A percentile compares a stretch with the other conserved stretches of the same genome.
These are phyloP conservation scores for Cataglyphis altisquamis DNA, from an alignment of 2,888 invertebrate genomes.

Conservation along the genomic window DNA sequence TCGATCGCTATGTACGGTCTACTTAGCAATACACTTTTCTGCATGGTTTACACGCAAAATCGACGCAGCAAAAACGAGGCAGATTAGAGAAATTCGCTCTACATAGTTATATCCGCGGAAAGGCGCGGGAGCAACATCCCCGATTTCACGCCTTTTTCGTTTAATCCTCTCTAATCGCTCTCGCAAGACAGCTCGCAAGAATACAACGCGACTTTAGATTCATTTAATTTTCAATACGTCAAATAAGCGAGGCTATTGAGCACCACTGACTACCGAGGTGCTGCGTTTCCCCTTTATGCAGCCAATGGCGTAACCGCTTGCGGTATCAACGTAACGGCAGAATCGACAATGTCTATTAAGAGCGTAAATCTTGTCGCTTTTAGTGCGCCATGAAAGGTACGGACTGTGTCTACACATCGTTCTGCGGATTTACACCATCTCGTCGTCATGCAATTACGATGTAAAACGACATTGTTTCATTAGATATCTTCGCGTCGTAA, in stretches of 20 bases:
- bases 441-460: conserved; percentile 32
- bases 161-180: not conserved
- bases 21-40: conserved; percentile 76
- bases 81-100: conserved; percentile 77
- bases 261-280: conserved; percentile 73
- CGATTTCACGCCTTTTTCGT: conserved; percentile 37
- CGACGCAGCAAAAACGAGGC: conserved; percentile 71
- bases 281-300: conserved; percentile 80
- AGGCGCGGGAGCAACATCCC: conserved; percentile 21
- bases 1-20: conserved; percentile 73
- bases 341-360: conserved; percentile 70
- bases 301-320: conserved; percentile 81
- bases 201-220: not conserved
- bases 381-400: conserved; percentile 47
- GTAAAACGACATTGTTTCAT: conserved; percentile 34
- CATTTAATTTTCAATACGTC: conserved; percentile 15
- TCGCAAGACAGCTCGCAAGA: not conserved
- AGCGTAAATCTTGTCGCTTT: conserved; percentile 70
- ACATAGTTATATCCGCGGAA: conserved; percentile 70
- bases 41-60: conserved; percentile 73
- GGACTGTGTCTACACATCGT: conserved; percentile 43
- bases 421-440: conserved; percentile 41
- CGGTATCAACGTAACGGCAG: conserved; percentile 66
- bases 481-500: conserved; percentile 13
- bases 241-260: conserved; percentile 65